Evolutionary conservation across 1,140 invertebrate genomes (phyloP).

Genomic region (Watersipora subatra): DNA sequence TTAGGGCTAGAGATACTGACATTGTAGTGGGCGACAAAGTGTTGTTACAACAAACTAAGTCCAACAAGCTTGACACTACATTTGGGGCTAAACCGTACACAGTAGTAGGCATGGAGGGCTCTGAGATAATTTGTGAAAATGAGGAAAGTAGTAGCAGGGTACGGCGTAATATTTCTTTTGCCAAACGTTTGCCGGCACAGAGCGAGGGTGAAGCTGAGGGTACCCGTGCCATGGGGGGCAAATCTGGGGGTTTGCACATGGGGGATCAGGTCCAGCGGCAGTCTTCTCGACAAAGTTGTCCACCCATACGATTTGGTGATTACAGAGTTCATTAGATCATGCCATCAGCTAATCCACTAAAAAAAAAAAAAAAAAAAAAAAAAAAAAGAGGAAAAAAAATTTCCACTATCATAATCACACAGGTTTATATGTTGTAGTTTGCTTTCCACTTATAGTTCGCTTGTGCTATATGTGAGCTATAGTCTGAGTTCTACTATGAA

Average conservation of each 20-base stretch:
- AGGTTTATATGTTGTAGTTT: too few species aligned
- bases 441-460: too few species aligned
- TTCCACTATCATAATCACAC: too few species aligned
- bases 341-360: not conserved
- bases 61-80: constrained; percentile 10
- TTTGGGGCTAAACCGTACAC: constrained; percentile 9
- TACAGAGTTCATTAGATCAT: not conserved
- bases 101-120: constrained; percentile 9
- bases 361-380: too few species aligned
- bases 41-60: constrained; percentile 9
- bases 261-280: not conserved
- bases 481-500: too few species aligned
- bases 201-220: not conserved
- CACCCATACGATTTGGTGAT: not conserved
- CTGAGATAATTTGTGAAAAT: constrained; percentile 9
- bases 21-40: constrained; percentile 12
- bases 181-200: not conserved
- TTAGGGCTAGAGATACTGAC: constrained; percentile 6
- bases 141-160: constrained; percentile 2
- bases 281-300: not conserved
- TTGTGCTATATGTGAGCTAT: too few species aligned
- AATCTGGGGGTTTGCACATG: not conserved
- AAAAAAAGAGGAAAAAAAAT: too few species aligned
- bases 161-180: too few species aligned
- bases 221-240: not conserved